These are phyloP conservation scores for Acyrthosiphon pisum DNA, from an alignment of 1,140 invertebrate species.

Conservation along the genomic window DNA sequence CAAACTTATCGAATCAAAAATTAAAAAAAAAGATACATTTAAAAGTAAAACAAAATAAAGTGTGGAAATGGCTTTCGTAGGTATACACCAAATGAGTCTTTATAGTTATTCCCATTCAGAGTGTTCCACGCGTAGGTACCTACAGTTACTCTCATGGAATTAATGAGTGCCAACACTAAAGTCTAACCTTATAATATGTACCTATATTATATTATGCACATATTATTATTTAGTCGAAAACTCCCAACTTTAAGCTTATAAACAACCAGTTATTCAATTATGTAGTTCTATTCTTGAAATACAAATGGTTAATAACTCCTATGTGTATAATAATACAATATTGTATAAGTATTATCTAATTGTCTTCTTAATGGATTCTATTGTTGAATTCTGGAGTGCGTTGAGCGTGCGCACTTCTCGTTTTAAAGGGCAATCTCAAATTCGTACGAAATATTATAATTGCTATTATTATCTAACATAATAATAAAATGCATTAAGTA, in stretches of 20 bases:
- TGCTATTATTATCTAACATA: background rate
- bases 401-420: background rate
- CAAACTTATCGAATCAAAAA: background rate
- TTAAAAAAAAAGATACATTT: background rate
- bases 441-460: background rate
- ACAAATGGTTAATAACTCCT: background rate
- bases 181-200: background rate
- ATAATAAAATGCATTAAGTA: background rate
- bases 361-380: background rate
- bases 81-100: background rate
- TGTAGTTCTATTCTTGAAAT: background rate
- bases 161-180: conserved; percentile 18
- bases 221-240: background rate
- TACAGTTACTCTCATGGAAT: background rate
- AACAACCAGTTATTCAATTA: background rate
- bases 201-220: background rate
- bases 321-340: background rate
- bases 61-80: background rate
- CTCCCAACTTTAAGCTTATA: background rate
- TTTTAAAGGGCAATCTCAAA: background rate
- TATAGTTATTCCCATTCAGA: too few species aligned
- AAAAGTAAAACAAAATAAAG: conserved; percentile 1
- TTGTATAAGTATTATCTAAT: background rate
- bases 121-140: background rate
- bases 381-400: background rate